Base-by-base conservation (phyloP, 2,888 invertebrate genomes). In the Palloptera scutellata region DNA sequence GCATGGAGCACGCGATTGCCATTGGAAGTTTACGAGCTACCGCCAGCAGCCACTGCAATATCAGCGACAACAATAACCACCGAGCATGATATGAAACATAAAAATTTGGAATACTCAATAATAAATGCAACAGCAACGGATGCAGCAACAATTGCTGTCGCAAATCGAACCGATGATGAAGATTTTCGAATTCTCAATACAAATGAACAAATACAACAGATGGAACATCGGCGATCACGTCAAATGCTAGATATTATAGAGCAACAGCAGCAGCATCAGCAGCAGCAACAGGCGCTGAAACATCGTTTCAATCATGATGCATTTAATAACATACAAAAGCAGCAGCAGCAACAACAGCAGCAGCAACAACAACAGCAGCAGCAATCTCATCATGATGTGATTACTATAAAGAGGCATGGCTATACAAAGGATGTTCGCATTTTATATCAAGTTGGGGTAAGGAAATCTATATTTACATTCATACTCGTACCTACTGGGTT, bases 391-490 rank as follows among this genome's bases (percentile, higher is more conserved):
- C 67, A 69, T 48, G 30, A 30, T 6, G 6, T 30, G 2, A 30
- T 30, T 4, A 30, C 30, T 69, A 64, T 61, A 58, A 71, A 62
- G 40, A 20, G n/a, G 52, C 67, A 70, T 61, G 71, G 68, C 58
- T 73, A 75, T 66, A 67, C 67, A 63, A 78, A 79, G 74, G 77
- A 81, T 75, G 73, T 81, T 85, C 89, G 89, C 83, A 88, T 92
- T 74, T 87, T 93, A 70, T 93, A 92, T 83, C 92, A 84, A 81
- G 81, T 84, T 75, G 84, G 84, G 82, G 84, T 84, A 79, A 84
- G 84, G 78, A 52, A 60, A 19, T 10, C 42, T 30, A 4, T 30
- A n/a, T n/a, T n/a, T n/a, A n/a, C n/a, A n/a, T n/a, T n/a, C n/a
- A n/a, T n/a, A n/a, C n/a, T n/a, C n/a, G n/a, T n/a, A n/a, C n/a